Evolutionary conservation across 92 coral and sea anemone genomes (phyloP).

Genomic region (Siderastrea siderea): DNA sequence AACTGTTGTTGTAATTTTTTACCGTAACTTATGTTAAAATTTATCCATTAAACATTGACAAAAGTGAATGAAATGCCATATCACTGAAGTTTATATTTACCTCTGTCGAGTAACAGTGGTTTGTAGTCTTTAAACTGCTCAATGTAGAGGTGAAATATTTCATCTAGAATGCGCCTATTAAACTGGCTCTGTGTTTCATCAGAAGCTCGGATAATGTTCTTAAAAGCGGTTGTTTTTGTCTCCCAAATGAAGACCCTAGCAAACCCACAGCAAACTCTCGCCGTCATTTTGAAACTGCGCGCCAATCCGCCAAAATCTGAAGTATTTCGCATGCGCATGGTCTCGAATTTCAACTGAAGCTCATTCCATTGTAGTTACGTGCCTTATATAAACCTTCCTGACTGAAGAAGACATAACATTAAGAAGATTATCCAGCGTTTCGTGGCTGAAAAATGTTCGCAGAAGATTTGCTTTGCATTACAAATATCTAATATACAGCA

Average conservation of each 20-base stretch:
- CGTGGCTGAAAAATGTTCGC: not conserved
- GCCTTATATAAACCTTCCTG: not conserved
- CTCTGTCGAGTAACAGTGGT: constrained; percentile 40
- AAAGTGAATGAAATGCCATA: not conserved
- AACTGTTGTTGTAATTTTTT: constrained; percentile 31
- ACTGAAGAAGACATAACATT: not conserved
- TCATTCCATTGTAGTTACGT: not conserved
- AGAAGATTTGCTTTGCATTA: constrained; percentile 1
- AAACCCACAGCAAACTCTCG: not conserved
- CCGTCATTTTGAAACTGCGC: constrained; percentile 43
- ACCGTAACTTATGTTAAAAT: not conserved
- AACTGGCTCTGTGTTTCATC: constrained; percentile 14
- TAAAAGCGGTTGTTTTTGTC: constrained; percentile 12
- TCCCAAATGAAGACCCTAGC: constrained; percentile 45
- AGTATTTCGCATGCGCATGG: not conserved
- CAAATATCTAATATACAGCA: not conserved
- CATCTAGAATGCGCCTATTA: constrained; percentile 23
- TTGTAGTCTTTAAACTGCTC: constrained; percentile 44
- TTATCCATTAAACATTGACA: not conserved
- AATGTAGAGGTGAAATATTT: constrained; percentile 34
- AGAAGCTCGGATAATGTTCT: constrained; percentile 1
- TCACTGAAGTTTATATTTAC: constrained; percentile 8
- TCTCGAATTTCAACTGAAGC: constrained; percentile 7
- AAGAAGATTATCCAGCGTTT: not conserved
- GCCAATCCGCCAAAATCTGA: constrained; percentile 14